Percentiles rank a stretch among this genome's conserved stretches.
phyloP scores from a whole-genome alignment of 2,888 invertebrate genomes.

The Odontomyia ornata region DNA sequence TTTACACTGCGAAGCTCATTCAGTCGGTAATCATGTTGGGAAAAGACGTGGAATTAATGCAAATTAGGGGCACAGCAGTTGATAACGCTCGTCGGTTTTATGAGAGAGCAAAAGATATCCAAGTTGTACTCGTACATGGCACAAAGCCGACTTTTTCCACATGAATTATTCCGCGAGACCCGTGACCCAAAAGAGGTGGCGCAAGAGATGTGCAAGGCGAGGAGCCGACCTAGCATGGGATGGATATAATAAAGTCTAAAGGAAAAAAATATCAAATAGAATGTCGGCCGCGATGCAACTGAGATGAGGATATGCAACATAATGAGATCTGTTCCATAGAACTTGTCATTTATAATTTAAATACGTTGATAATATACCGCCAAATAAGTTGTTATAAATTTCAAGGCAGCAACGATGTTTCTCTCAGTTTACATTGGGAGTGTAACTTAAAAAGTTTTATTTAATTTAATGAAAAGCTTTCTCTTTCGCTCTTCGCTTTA shows the following conservation, averaged over 20 bases:
- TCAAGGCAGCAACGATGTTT: not conserved
- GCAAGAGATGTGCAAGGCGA: not conserved
- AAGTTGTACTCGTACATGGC: constrained; percentile 18
- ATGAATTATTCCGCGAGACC: constrained; percentile 28
- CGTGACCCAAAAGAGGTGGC: not conserved
- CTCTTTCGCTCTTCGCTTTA: too few relatives aligned
- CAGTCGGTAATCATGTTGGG: constrained; percentile 41
- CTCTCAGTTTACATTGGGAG: too few relatives aligned
- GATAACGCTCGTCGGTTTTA: constrained; percentile 31
- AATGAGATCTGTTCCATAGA: constrained; percentile 33
- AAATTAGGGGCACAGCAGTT: constrained; percentile 39
- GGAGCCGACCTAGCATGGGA: not conserved
- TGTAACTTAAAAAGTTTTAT: too few relatives aligned
- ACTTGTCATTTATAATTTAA: constrained; percentile 28
- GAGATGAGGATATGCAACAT: constrained; percentile 26
- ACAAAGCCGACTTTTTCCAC: constrained; percentile 40
- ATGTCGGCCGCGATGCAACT: not conserved
- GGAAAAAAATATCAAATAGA: too few relatives aligned
- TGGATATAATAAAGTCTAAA: too few relatives aligned
- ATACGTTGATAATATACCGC: constrained; percentile 31
- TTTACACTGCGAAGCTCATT: constrained; percentile 16
- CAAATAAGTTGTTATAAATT: not conserved
- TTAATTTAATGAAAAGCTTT: too few relatives aligned
- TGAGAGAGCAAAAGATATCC: constrained; percentile 10
- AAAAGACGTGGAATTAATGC: constrained; percentile 43